Evolutionary conservation across 2,888 invertebrate genomes (phyloP).

Genomic region (Augiades crinisus): DNA sequence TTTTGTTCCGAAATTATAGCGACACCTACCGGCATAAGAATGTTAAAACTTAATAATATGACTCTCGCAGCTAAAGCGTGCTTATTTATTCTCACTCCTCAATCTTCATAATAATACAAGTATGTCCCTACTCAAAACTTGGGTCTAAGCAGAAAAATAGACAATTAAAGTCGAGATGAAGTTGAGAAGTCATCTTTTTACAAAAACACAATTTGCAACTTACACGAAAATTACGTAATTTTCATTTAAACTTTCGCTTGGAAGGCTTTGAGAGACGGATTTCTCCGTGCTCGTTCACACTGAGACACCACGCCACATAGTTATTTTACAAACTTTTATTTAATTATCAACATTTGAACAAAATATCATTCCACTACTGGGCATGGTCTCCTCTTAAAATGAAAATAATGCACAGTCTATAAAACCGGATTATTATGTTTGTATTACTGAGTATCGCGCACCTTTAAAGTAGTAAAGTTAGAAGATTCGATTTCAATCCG

Average conservation of each 20-base stretch:
- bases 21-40: neutral
- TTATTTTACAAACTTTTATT: too few species aligned
- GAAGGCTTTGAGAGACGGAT: conserved; percentile 41
- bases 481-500: too few species aligned
- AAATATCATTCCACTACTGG: too few species aligned
- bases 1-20: neutral
- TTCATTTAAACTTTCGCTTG: conserved; percentile 58
- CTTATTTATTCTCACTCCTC: too few species aligned
- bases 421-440: too few species aligned
- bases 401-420: too few species aligned
- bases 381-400: too few species aligned
- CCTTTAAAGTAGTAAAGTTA: too few species aligned
- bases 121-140: neutral
- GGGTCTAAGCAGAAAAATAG: conserved; percentile 31
- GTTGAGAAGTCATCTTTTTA: conserved; percentile 66
- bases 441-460: too few species aligned
- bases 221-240: conserved; percentile 58
- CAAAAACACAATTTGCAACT: conserved; percentile 65
- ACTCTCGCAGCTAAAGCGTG: too few species aligned
- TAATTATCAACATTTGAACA: too few species aligned
- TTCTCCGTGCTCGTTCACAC: conserved; percentile 31
- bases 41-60: neutral
- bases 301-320: too few species aligned
- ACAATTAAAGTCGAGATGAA: conserved; percentile 60
- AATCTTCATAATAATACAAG: neutral